A percentile compares a stretch with the other conserved stretches of the same genome.
phyloP scores from a whole-genome alignment of 1,140 invertebrate genomes.

The Macrotrachela quadricornifera region DNA sequence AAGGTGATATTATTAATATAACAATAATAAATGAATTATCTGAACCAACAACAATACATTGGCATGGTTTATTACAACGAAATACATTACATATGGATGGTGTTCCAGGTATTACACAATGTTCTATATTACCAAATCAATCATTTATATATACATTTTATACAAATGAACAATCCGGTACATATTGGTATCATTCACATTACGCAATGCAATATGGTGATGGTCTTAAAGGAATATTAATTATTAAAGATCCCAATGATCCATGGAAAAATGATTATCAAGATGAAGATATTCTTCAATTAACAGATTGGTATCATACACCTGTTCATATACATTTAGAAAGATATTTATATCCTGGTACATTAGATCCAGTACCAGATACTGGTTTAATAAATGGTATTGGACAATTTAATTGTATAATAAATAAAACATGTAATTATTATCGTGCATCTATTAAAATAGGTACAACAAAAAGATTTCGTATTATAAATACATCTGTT shows the following conservation, averaged over 20 bases:
- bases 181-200: neutral
- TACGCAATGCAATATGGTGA: neutral
- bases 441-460: no score
- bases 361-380: no score
- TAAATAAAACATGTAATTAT: no score
- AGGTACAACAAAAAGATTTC: no score
- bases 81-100: conserved; percentile 66
- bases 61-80: conserved; percentile 56
- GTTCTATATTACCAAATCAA: conserved; percentile 56
- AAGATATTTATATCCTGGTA: no score
- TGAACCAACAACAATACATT: conserved; percentile 62
- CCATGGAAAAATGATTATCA: conserved; percentile 53
- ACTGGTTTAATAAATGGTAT: no score
- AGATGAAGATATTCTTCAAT: conserved; percentile 47
- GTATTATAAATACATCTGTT: no score
- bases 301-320: conserved; percentile 66
- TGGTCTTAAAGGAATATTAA: neutral
- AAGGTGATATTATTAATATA: conserved; percentile 15
- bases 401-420: no score
- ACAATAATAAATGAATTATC: conserved; percentile 16
- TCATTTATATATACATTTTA: conserved; percentile 53
- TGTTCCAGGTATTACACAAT: conserved; percentile 64
- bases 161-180: neutral
- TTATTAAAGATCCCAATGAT: conserved; percentile 45
- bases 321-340: no score